Evolutionary conservation across 2,888 invertebrate species (phyloP).

Genomic region (Drosophila anomelani): DNA sequence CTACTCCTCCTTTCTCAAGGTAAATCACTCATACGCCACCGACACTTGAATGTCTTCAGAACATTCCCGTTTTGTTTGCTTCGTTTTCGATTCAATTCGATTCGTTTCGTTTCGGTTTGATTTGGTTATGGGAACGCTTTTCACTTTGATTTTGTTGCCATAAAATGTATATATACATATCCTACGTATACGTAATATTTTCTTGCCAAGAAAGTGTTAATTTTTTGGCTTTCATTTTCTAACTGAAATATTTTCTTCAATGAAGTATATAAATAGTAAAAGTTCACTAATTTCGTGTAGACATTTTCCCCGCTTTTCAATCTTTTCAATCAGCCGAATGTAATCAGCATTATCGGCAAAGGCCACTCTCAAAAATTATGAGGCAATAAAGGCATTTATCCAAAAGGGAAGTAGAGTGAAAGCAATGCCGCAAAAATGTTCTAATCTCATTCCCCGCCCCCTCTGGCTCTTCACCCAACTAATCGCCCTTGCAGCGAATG

Average conservation of each 20-base stretch:
- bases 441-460: conserved; percentile 65
- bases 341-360: conserved; percentile 33
- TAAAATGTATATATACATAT: neutral
- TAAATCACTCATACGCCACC: conserved; percentile 73
- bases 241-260: neutral
- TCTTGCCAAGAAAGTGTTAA: neutral
- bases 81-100: neutral
- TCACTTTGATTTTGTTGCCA: conserved; percentile 54
- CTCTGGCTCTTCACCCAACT: conserved; percentile 33
- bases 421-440: conserved; percentile 72
- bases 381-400: conserved; percentile 62
- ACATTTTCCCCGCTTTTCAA: conserved; percentile 11
- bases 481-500: conserved; percentile 76
- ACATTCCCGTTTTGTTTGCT: conserved; percentile 30
- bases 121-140: conserved; percentile 32
- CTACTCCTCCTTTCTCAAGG: conserved; percentile 29
- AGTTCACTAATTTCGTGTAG: neutral
- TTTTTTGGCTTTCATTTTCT: neutral
- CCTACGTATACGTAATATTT: conserved; percentile 16
- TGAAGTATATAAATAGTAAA: too few species aligned
- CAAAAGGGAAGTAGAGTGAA: conserved; percentile 13
- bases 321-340: conserved; percentile 49
- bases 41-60: conserved; percentile 46
- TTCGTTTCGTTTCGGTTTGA: conserved; percentile 26
- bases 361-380: conserved; percentile 61